Conservation (phyloP, 2,888 invertebrate genomes). For the Lamellibrachia satsuma region DNA sequence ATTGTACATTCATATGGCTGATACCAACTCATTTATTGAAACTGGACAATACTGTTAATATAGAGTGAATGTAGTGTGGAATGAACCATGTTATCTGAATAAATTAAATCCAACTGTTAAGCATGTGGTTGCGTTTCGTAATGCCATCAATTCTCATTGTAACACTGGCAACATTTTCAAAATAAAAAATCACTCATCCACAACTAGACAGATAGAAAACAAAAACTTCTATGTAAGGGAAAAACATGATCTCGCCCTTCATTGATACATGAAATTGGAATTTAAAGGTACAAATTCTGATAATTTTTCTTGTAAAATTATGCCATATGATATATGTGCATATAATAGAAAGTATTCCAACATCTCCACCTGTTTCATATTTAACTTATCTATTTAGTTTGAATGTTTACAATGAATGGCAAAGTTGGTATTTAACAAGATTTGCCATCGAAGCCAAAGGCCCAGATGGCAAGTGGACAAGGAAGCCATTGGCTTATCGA, state of each 20-base stretch:
- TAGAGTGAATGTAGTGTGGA: neutral
- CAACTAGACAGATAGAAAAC: neutral
- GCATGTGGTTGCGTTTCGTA: neutral
- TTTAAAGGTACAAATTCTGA: no score
- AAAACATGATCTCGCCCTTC: neutral
- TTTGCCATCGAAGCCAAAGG: no score
- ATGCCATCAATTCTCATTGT: neutral
- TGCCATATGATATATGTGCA: no score
- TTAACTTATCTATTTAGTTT: no score
- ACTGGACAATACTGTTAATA: neutral
- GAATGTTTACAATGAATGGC: no score
- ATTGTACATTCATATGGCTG: neutral
- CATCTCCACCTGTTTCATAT: no score
- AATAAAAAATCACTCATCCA: neutral
- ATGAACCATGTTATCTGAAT: neutral
- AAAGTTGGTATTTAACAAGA: no score
- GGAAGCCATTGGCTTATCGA: no score
- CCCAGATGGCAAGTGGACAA: no score
- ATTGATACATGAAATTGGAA: no score
- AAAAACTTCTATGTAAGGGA: neutral
- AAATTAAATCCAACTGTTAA: neutral
- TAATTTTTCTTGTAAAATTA: no score
- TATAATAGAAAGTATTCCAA: no score
- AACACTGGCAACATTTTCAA: neutral
- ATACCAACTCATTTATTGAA: neutral